Evolutionary conservation across 2,888 invertebrate genomes (phyloP).

Genomic region (Alloplasta piceator): DNA sequence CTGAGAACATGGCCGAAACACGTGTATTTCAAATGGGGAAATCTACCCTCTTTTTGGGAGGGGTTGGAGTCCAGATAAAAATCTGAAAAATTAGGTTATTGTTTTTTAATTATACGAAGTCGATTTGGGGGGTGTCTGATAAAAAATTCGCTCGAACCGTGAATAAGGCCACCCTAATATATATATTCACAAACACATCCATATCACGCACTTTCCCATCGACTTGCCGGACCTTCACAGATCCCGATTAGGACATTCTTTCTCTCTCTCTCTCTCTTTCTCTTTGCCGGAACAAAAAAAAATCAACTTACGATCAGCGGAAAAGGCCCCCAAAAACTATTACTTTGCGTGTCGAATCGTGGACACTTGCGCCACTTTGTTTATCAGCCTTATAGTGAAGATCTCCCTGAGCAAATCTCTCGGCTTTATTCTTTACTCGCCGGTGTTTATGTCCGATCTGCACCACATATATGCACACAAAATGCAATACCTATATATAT

Average conservation of each 20-base stretch:
- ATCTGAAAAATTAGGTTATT: too few relatives aligned
- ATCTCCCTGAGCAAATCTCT: conserved; percentile 57
- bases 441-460: conserved; percentile 51
- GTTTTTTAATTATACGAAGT: too few relatives aligned
- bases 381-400: too few relatives aligned
- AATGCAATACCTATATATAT: neutral
- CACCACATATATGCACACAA: conserved; percentile 31
- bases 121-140: too few relatives aligned
- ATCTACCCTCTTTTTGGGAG: too few relatives aligned
- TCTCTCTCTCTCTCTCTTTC: conserved; percentile 14
- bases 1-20: too few relatives aligned
- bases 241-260: conserved; percentile 64
- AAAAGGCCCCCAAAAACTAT: too few relatives aligned
- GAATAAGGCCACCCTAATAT: too few relatives aligned
- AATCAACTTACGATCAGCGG: neutral
- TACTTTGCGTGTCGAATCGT: neutral
- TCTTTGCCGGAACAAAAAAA: conserved; percentile 11
- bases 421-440: conserved; percentile 45
- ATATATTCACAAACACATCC: conserved; percentile 53
- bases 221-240: conserved; percentile 41
- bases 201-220: conserved; percentile 53
- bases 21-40: too few relatives aligned
- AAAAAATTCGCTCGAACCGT: too few relatives aligned
- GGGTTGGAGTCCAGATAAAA: too few relatives aligned
- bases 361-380: conserved; percentile 1